Conservation (phyloP, 2,113 vertebrate genomes). For the Paramisgurnus dabryanus region DNA sequence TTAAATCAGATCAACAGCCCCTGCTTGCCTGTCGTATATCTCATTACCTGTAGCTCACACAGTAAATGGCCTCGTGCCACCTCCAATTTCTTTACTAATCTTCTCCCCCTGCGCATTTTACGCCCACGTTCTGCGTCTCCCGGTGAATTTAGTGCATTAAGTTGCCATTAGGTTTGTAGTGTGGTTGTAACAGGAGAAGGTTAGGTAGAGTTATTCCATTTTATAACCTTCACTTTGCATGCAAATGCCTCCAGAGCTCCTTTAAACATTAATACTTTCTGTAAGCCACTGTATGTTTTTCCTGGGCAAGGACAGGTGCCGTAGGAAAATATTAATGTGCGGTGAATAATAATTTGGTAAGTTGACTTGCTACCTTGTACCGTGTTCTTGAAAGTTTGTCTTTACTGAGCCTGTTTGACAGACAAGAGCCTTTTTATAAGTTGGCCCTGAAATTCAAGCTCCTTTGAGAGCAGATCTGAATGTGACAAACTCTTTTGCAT, state of each 20-base stretch:
- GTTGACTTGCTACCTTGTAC: not conserved
- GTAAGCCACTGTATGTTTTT: not conserved
- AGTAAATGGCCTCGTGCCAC: conserved; percentile 41
- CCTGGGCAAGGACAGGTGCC: not conserved
- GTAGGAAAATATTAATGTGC: not conserved
- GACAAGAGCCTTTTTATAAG: not conserved
- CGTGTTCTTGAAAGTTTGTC: not conserved
- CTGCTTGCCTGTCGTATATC: conserved; percentile 38
- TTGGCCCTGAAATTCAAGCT: not conserved
- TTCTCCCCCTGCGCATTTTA: conserved; percentile 25
- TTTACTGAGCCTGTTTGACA: not conserved
- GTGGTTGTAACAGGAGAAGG: conserved; percentile 23
- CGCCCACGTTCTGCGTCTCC: conserved; percentile 8
- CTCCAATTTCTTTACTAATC: conserved; percentile 51
- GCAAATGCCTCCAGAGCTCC: conserved; percentile 4
- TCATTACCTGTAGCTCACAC: conserved; percentile 48
- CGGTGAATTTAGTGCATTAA: conserved; percentile 28
- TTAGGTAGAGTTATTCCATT: conserved; percentile 31
- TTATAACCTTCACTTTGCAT: conserved; percentile 28
- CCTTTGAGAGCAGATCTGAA: not conserved
- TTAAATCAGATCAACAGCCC: conserved; percentile 48
- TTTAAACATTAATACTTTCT: conserved; percentile 9
- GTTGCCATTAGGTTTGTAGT: conserved; percentile 26
- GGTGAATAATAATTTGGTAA: not conserved
- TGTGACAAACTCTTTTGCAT: conserved; percentile 12